These are phyloP conservation scores for Andrena bicolor DNA, from an alignment of 2,888 invertebrate species.

Conservation along the genomic window DNA sequence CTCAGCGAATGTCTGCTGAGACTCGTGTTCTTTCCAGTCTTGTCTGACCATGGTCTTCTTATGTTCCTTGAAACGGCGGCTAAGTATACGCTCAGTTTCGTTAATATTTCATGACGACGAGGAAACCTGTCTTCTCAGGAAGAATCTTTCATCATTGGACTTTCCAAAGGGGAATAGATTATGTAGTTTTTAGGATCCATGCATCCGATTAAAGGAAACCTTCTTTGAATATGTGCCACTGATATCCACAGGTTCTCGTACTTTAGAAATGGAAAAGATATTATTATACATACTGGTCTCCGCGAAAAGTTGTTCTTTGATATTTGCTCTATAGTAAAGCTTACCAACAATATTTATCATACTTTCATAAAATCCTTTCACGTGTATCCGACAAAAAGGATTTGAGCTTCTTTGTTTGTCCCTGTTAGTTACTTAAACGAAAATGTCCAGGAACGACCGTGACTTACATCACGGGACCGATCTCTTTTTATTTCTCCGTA, in stretches of 20 bases:
- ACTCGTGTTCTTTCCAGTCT: slow-evolving; percentile 34
- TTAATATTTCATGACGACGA: slow-evolving; percentile 34
- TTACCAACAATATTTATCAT: no score
- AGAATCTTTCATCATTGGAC: not conserved
- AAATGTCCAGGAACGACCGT: no score
- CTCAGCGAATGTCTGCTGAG: slow-evolving; percentile 9
- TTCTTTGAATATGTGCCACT: not conserved
- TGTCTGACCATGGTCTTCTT: slow-evolving; percentile 10
- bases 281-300: no score
- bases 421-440: no score
- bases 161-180: not conserved
- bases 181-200: not conserved
- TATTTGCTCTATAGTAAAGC: no score
- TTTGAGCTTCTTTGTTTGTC: no score
- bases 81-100: slow-evolving; percentile 29
- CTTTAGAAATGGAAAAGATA: not conserved
- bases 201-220: not conserved
- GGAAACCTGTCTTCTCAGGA: not conserved
- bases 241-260: not conserved
- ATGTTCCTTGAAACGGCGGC: slow-evolving; percentile 20
- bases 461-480: no score
- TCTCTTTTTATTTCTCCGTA: not conserved
- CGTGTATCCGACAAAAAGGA: no score
- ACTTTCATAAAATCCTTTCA: no score
- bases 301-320: no score